Percentiles rank a stretch among this genome's conserved stretches.
Evolutionary conservation across 1,140 invertebrate genomes (phyloP).

Genomic region (Meteorus sp.): DNA sequence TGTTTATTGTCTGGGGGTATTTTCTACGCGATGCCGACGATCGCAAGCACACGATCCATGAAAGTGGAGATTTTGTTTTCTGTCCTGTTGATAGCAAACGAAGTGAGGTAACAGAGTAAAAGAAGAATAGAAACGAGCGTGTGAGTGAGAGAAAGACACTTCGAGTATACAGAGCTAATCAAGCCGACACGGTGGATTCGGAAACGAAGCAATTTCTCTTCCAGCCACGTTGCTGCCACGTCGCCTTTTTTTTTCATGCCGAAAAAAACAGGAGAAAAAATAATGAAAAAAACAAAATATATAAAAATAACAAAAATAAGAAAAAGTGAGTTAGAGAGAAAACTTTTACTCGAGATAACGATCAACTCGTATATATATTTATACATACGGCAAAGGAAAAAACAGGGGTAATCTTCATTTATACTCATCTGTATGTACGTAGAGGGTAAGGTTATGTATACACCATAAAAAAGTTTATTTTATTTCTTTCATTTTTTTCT

Average conservation of each 20-base stretch:
- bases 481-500: too few relatives aligned
- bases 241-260: conserved; percentile 17
- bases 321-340: neutral
- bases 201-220: conserved; percentile 50
- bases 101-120: conserved; percentile 1
- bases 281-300: neutral
- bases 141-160: too few relatives aligned
- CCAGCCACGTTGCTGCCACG: conserved; percentile 41
- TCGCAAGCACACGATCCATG: too few relatives aligned
- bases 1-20: too few relatives aligned
- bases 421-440: neutral
- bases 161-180: conserved; percentile 37
- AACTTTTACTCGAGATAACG: conserved; percentile 23
- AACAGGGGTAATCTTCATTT: conserved; percentile 16
- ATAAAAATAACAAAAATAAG: neutral
- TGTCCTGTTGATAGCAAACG: conserved; percentile 12
- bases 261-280: conserved; percentile 6
- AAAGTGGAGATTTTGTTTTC: conserved; percentile 10
- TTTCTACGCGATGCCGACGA: too few relatives aligned
- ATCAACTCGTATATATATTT: conserved; percentile 1
- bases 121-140: conserved; percentile 11
- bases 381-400: conserved; percentile 7
- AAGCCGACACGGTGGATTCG: conserved; percentile 43
- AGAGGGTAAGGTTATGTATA: neutral
- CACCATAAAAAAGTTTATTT: neutral